These are phyloP conservation scores for Dorcus parallelipipedus DNA, from an alignment of 2,888 invertebrate species.

Conservation along the genomic window DNA sequence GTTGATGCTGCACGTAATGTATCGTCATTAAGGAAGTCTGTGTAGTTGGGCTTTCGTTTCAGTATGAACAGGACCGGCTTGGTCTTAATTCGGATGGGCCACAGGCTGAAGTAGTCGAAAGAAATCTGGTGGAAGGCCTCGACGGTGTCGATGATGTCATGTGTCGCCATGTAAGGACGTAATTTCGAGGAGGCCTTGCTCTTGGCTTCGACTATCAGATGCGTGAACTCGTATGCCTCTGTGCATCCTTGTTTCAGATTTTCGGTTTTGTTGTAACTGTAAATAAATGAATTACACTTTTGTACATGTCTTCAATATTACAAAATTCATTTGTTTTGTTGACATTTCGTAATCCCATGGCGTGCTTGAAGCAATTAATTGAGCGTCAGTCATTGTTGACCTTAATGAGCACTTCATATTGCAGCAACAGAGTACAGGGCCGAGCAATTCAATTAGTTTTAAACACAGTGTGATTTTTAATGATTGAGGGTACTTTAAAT, in stretches of 20 bases:
- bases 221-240: conserved; percentile 69
- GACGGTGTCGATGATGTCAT: conserved; percentile 70
- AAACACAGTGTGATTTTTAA: too few species aligned
- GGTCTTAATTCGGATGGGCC: conserved; percentile 77
- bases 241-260: conserved; percentile 60
- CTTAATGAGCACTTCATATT: too few species aligned
- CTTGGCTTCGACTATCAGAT: conserved; percentile 78
- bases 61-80: conserved; percentile 80
- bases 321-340: too few species aligned
- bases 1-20: too few species aligned
- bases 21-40: conserved; percentile 44
- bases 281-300: conserved; percentile 27
- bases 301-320: too few species aligned
- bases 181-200: conserved; percentile 74
- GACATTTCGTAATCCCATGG: too few species aligned
- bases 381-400: too few species aligned
- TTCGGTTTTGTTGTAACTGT: conserved; percentile 79
- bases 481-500: too few species aligned
- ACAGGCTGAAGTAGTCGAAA: conserved; percentile 73
- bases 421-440: too few species aligned
- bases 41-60: conserved; percentile 60
- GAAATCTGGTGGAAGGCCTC: conserved; percentile 81
- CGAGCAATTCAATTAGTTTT: too few species aligned
- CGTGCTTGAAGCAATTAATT: too few species aligned
- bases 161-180: conserved; percentile 68